Conservation (phyloP, 2,888 invertebrate species). For the Apotomis turbidana region DNA sequence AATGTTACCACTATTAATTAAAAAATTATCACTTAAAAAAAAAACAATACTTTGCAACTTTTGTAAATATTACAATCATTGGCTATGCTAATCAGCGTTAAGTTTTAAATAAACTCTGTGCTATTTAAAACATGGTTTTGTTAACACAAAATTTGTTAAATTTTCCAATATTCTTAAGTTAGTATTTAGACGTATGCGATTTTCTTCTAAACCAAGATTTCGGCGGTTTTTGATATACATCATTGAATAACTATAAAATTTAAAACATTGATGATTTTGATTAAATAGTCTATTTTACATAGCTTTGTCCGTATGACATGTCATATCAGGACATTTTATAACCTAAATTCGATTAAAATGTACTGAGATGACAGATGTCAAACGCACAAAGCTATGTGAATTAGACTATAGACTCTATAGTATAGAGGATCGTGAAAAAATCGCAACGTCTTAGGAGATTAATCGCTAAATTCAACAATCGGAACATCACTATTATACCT, state of each 20-base stretch:
- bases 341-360: too few relatives aligned
- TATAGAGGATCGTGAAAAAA: neutral
- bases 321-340: too few relatives aligned
- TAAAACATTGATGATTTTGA: too few relatives aligned
- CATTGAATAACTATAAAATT: neutral
- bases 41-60: conserved; percentile 45
- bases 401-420: too few relatives aligned
- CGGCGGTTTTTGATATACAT: neutral
- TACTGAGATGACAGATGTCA: too few relatives aligned
- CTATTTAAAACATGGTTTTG: conserved; percentile 18
- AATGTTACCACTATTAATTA: conserved; percentile 39
- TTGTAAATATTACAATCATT: conserved; percentile 50
- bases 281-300: too few relatives aligned
- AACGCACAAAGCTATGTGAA: too few relatives aligned
- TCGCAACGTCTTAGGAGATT: neutral
- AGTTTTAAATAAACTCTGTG: conserved; percentile 29
- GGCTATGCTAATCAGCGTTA: conserved; percentile 29
- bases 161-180: conserved; percentile 2
- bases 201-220: neutral
- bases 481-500: neutral
- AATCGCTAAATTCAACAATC: neutral
- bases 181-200: neutral
- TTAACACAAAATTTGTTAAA: conserved; percentile 34
- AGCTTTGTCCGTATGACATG: too few relatives aligned
- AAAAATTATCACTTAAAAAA: conserved; percentile 31